These are phyloP conservation scores for Leptopilina myrica DNA, from an alignment of 2,888 invertebrate species.

Conservation along the genomic window DNA sequence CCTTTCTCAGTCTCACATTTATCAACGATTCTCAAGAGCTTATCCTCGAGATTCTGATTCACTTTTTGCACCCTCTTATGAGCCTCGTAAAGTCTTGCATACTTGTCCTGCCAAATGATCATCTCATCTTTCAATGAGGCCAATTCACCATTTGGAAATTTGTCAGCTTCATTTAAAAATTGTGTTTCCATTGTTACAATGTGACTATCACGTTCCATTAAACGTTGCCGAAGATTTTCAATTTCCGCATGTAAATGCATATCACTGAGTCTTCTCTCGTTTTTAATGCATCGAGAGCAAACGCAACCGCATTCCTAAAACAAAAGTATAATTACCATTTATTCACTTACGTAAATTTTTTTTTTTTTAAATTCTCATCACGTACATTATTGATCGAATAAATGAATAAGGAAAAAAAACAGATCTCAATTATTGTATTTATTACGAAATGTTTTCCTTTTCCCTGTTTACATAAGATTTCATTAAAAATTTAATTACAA, in stretches of 20 bases:
- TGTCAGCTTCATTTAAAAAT: constrained; percentile 85
- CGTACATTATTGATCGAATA: no score
- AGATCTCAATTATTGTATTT: not conserved
- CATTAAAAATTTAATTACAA: no score
- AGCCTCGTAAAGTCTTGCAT: constrained; percentile 91
- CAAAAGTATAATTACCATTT: constrained; percentile 1
- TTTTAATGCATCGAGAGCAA: constrained; percentile 78
- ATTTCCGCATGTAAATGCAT: constrained; percentile 91
- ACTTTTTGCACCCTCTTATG: constrained; percentile 95
- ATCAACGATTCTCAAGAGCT: constrained; percentile 93
- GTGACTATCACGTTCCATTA: constrained; percentile 89
- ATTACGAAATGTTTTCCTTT: not conserved
- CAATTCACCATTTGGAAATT: constrained; percentile 84
- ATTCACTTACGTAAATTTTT: not conserved
- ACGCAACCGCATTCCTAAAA: constrained; percentile 81
- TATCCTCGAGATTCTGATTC: constrained; percentile 96
- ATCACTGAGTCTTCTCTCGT: constrained; percentile 73
- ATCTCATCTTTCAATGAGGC: constrained; percentile 90
- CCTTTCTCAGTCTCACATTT: constrained; percentile 94
- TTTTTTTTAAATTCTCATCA: not conserved
- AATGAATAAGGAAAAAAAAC: constrained; percentile 20
- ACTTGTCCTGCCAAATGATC: constrained; percentile 93
- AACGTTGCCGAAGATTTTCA: constrained; percentile 88
- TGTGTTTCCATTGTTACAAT: constrained; percentile 92
- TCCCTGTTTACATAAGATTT: not conserved